Evolutionary conservation across 2,113 vertebrate species (phyloP), one percentile per base, ranked within the genome.

Genomic region (Oreochromis niloticus): DNA sequence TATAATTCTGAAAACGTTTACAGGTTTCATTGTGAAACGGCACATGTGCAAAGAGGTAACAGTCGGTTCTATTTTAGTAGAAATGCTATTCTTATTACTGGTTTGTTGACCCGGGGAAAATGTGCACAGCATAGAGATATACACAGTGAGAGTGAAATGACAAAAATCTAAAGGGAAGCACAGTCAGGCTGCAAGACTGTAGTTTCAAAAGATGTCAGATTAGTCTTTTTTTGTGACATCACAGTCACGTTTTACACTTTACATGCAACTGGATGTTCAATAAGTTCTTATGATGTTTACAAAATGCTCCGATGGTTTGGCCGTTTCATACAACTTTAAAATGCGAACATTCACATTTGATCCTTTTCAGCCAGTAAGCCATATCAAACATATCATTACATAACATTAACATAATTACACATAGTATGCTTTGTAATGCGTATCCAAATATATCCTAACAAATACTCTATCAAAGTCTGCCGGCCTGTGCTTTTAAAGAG

Each of bases 21-120:
- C 10, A 86, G 73, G 75, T 88, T 86, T 83, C 75, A 85, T 41
- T 27, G 43, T 86, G 59, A 89, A 88, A 91, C 68, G 59, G 73
- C 41, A 36, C 61, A 34, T 86, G 78, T 91, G 85, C 83, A 80
- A 86, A 88, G 13, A 81, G 39, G 50, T 39, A 90, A 85, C 39
- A 85, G 63, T 84, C 32, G 19, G 12, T 56, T 4, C 30, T 71
- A 50, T 83, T 80, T 34, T 80, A 68, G 68, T 57, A 83, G 39
- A 80, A 71, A 80, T 85, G 55, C n/a, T 78, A 82, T 12, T 17
- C 7, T 75, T 34, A 39, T 50, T 61, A 87, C 16, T 87, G 34
- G 11, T 81, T 57, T 71, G 19, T 55, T 85, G 50, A 79, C 41
- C 57, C 4, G 14, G 16, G 34, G 39, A 61, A 88, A 81, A 71